Base-by-base conservation (phyloP, 2,797 vertebrate species). In the Etheostoma nigrum region DNA sequence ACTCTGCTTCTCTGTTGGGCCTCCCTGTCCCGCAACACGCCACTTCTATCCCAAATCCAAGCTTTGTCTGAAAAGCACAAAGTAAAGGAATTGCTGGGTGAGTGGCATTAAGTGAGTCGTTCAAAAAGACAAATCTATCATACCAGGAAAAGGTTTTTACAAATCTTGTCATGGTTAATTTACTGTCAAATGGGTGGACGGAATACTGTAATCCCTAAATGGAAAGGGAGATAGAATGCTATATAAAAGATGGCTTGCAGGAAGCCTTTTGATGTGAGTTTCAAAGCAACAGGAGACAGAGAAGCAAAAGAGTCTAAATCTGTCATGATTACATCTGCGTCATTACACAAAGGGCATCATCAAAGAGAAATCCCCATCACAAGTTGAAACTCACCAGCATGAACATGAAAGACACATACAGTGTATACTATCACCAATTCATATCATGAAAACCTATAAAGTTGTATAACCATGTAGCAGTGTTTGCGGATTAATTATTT, bases 1-100 rank as follows among this genome's bases (percentile, higher is more conserved):
- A 0, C 94, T 15, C 93, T 98, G 80, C 93, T 99, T 62, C 93
- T 94, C 12, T 95, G 94, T 83, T 99, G 97, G 97, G 96, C 96
- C 70, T 70, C 94, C 8, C 30, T 96, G 0, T 85, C 90, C 55
- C 92, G 65, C 36, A 93, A 96, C 67, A 30, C 62, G 8, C 33
- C 79, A 0, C 93, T 98, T 16, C 94, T 96, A 3, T 76, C 91
- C 42, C 93, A 91, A 27, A 74, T 99, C 81, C 95, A 94, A 60
- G 51, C 79, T 1, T 21, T 96, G 52, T 87, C 90, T 62, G 93
- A 96, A 64, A 95, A 94, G 59, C 90, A 94, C 88, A 93, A 84
- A 66, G 65, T 95, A 69, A 96, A 92, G 85, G 95, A 96, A 36
- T 66, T 97, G 51, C 86, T 94, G 51, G 96, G 98, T 99, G 90